Evolutionary conservation across 2,888 invertebrate species (phyloP), one percentile per base, ranked within the genome.

Genomic region (Agrenia bidenticulata): DNA sequence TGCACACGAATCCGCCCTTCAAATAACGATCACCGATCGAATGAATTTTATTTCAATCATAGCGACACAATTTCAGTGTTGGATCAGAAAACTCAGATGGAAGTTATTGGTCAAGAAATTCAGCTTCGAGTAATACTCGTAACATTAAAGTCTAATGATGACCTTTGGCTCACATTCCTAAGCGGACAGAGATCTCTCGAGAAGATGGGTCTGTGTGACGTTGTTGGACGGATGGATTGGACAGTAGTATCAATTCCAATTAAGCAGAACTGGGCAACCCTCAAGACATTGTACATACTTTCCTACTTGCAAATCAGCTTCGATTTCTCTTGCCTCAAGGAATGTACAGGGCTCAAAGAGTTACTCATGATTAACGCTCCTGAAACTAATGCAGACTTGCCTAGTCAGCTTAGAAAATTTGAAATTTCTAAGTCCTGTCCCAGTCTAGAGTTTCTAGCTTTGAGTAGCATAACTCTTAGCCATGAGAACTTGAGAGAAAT

Each of bases 201-300:
- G 2, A 56, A 50, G n/a, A 21, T 65, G 1, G 61, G 61, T 1
- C 49, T 65, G 17, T 65, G 65, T 19, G 65, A 65, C 51, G 39
- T 50, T 9, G 2, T 23, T 11, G 61, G 65, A 5, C 24, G 15
- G 5, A 37, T 2, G 4, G n/a, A 7, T 17, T 65, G 65, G 65
- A 5, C 45, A 5, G 9, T 45, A 5, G 19, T 15, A 2, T 56
- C 49, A 21, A 21, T 9, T 0, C 27, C 61, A 1, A 2, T 64
- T 17, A 58, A 19, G 21, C 1, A 39, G 11, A 65, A 65, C 19
- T 50, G 27, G 32, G 21, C 50, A 11, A 41, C 65, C 9, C 23
- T 65, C 17, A 27, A 45, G 49, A 51, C 61, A 0, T 21, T 65
- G 17, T 61, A 61, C 23, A 27, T 61, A 9, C 24, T 65, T 7